These are phyloP conservation scores for Apomyelois bistriatella DNA, from an alignment of 2,888 invertebrate genomes.

Conservation along the genomic window DNA sequence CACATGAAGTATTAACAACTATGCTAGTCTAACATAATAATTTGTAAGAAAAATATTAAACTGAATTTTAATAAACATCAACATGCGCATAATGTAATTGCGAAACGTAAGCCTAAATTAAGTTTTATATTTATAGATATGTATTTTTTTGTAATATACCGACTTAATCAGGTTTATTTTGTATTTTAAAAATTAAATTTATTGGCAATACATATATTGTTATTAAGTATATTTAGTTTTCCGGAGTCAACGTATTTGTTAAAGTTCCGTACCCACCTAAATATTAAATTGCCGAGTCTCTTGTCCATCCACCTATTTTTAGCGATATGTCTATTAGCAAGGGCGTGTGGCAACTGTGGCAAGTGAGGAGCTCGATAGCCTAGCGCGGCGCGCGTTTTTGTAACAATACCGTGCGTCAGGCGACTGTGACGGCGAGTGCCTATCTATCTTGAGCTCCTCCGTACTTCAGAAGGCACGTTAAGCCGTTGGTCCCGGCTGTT, in stretches of 20 bases:
- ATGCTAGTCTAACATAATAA: conserved; percentile 55
- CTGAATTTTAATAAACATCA: conserved; percentile 64
- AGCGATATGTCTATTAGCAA: too few species aligned
- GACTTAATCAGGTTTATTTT: conserved; percentile 30
- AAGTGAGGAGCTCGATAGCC: too few species aligned
- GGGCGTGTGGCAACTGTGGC: too few species aligned
- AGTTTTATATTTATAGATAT: conserved; percentile 38
- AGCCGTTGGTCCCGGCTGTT: too few species aligned
- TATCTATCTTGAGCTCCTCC: too few species aligned
- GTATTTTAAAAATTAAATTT: conserved; percentile 7
- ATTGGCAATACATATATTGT: conserved; percentile 1
- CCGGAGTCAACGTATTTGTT: not conserved
- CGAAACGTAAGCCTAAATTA: conserved; percentile 62
- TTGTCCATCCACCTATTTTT: too few species aligned
- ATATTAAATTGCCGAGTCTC: too few species aligned
- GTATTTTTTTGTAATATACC: conserved; percentile 34
- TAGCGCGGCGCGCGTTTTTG: too few species aligned
- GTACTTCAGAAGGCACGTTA: too few species aligned
- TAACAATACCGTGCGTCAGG: too few species aligned
- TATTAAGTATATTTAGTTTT: not conserved
- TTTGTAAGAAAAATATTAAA: conserved; percentile 71
- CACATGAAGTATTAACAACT: conserved; percentile 71
- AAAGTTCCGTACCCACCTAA: not conserved
- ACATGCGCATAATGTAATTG: conserved; percentile 45
- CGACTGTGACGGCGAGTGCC: too few species aligned